Percentiles rank a stretch among this genome's conserved stretches.
These are phyloP conservation scores for Drosophila funebris DNA, from an alignment of 1,140 invertebrate genomes.

Conservation along the genomic window DNA sequence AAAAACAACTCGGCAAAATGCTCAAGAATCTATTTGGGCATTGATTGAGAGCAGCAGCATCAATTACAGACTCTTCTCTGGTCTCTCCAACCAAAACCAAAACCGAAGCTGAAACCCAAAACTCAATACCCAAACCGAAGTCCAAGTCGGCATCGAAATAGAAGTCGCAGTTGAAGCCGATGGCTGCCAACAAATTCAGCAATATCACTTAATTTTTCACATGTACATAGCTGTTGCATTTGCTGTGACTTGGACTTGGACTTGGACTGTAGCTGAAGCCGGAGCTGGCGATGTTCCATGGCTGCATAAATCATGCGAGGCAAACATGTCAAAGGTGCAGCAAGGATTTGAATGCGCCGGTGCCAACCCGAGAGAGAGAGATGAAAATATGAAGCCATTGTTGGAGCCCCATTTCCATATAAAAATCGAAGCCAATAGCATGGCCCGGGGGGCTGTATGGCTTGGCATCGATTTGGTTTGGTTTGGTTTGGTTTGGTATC, in stretches of 20 bases:
- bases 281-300: slow-evolving; percentile 61
- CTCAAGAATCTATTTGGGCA: slow-evolving; percentile 58
- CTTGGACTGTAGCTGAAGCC: not conserved
- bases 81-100: slow-evolving; percentile 7
- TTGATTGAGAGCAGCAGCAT: slow-evolving; percentile 76
- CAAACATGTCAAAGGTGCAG: slow-evolving; percentile 80
- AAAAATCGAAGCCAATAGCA: slow-evolving; percentile 70
- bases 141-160: not conserved
- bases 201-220: slow-evolving; percentile 83
- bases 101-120: not conserved
- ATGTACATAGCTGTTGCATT: slow-evolving; percentile 47
- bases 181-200: slow-evolving; percentile 79
- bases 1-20: slow-evolving; percentile 41
- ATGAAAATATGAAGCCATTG: slow-evolving; percentile 80
- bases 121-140: not conserved
- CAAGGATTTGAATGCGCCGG: slow-evolving; percentile 75
- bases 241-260: slow-evolving; percentile 4
- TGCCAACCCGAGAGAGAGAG: slow-evolving; percentile 24
- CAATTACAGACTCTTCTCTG: slow-evolving; percentile 47
- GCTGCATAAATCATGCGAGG: slow-evolving; percentile 78
- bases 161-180: slow-evolving; percentile 14
- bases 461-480: not conserved
- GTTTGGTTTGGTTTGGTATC: slow-evolving; percentile 14
- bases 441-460: slow-evolving; percentile 12
- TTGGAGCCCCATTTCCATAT: slow-evolving; percentile 76